A percentile compares a stretch with the other conserved stretches of the same genome.
These are phyloP conservation scores for Calyptomena viridis DNA, from an alignment of 2,113 vertebrate genomes.

Conservation along the genomic window DNA sequence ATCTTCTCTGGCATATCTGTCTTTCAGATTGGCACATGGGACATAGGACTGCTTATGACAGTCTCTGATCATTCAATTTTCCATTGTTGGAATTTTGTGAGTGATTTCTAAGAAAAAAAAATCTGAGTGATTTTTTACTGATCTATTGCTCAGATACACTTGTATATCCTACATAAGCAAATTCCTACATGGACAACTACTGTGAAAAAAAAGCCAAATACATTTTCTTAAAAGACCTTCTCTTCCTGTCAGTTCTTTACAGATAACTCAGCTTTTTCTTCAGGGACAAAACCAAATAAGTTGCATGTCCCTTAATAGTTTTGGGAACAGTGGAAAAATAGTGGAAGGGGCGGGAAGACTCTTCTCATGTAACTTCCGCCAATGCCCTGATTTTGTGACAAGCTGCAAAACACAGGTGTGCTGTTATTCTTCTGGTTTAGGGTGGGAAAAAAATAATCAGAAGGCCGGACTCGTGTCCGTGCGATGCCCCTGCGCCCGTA, in stretches of 20 bases:
- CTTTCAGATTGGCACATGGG: neutral
- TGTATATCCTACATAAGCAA: neutral
- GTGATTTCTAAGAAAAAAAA: neutral
- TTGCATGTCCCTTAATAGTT: neutral
- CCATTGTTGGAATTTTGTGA: neutral
- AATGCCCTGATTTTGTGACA: neutral
- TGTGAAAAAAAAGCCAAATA: neutral
- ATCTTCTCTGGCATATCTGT: neutral
- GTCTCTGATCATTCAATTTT: neutral
- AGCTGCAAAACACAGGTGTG: neutral
- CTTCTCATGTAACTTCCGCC: neutral
- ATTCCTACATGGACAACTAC: neutral
- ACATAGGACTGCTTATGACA: neutral
- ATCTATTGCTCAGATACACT: neutral
- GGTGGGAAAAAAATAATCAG: fast-evolving
- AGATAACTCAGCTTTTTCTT: neutral
- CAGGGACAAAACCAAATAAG: neutral
- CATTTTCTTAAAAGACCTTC: neutral
- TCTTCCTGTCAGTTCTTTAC: neutral
- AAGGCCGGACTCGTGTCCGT: fast-evolving
- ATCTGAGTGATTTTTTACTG: neutral
- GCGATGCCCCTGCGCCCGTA: neutral
- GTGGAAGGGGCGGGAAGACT: fast-evolving
- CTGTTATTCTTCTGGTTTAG: neutral
- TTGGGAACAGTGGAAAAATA: neutral